These are phyloP conservation scores for Microtus ochrogaster DNA, from an alignment of 2,113 vertebrate genomes.

Conservation along the genomic window DNA sequence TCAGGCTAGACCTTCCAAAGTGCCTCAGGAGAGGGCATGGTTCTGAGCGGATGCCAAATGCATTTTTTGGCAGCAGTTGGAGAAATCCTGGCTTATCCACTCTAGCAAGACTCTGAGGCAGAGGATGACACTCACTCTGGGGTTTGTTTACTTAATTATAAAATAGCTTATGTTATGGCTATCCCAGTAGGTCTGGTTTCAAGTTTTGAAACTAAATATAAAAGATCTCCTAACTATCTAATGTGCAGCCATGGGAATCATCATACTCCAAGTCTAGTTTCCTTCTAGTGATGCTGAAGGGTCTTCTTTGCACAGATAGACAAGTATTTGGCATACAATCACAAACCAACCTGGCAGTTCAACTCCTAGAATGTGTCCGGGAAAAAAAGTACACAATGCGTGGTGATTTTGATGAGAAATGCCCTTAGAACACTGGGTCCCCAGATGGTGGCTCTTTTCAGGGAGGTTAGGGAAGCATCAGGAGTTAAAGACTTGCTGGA, in stretches of 20 bases:
- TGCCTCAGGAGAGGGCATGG: constrained; percentile 34
- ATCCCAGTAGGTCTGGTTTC: constrained; percentile 46
- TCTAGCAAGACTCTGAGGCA: constrained; percentile 8
- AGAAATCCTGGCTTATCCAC: constrained; percentile 68
- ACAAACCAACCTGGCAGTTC: not conserved
- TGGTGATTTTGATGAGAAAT: not conserved
- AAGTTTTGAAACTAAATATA: constrained; percentile 52
- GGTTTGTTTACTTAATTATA: constrained; percentile 68
- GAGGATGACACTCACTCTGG: constrained; percentile 39
- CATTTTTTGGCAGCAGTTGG: constrained; percentile 60
- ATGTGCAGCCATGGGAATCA: not conserved
- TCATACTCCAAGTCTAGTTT: not conserved
- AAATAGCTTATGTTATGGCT: constrained; percentile 45
- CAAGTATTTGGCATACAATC: not conserved
- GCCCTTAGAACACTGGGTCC: not conserved
- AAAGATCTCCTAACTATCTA: constrained; percentile 38
- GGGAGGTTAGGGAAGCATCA: not conserved
- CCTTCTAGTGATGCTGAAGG: not conserved
- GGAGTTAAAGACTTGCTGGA: not conserved
- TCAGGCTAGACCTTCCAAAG: constrained; percentile 7
- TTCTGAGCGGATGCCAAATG: constrained; percentile 69
- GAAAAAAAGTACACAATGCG: not conserved
- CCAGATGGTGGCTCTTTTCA: not conserved
- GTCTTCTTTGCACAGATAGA: not conserved
- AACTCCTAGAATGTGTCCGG: not conserved